Percentiles rank a stretch among this genome's conserved stretches.
phyloP scores from a whole-genome alignment of 2,888 invertebrate genomes.

The Rhamnusium bicolor region DNA sequence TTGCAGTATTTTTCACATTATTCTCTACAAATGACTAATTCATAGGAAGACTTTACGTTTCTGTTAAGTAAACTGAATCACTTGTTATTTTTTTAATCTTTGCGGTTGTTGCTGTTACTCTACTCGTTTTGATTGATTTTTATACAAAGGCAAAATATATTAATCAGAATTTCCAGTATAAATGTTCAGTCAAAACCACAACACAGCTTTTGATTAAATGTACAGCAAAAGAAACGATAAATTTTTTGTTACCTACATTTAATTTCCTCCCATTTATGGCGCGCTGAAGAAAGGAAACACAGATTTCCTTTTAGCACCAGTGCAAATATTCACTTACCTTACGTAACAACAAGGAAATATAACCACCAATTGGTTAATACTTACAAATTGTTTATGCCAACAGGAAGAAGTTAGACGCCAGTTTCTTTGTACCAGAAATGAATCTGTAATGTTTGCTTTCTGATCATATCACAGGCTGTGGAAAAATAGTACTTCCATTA shows the following conservation, averaged over 20 bases:
- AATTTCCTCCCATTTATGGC: not conserved
- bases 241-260: not conserved
- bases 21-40: too few relatives aligned
- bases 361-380: not conserved
- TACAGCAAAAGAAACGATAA: not conserved
- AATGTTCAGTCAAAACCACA: not conserved
- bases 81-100: too few relatives aligned
- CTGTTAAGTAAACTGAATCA: too few relatives aligned
- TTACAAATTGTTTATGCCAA: not conserved
- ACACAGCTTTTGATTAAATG: not conserved
- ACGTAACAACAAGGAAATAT: not conserved
- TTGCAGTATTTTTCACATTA: too few relatives aligned
- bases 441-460: too few relatives aligned
- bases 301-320: not conserved
- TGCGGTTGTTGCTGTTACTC: too few relatives aligned
- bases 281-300: not conserved
- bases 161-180: not conserved
- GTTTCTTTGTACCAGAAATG: not conserved
- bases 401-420: not conserved
- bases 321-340: not conserved
- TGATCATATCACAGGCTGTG: too few relatives aligned
- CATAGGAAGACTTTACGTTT: too few relatives aligned
- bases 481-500: too few relatives aligned
- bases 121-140: not conserved
- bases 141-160: not conserved